Conservation (phyloP, 2,113 vertebrate genomes). For the Semnopithecus entellus region DNA sequence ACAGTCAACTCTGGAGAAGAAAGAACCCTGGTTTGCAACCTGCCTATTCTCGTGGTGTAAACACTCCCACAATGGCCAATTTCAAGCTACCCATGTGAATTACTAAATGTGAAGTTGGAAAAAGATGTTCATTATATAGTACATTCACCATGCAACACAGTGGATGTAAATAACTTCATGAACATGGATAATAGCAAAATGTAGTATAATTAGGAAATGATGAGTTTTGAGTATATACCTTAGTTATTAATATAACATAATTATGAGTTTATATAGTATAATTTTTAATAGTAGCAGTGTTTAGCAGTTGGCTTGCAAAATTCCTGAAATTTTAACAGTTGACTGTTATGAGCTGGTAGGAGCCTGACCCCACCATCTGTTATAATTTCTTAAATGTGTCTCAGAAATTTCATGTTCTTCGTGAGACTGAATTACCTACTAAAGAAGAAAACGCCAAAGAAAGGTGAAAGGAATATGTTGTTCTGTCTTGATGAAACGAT, state of each 20-base stretch:
- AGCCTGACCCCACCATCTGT: not conserved
- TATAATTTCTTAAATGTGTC: not conserved
- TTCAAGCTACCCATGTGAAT: too few species aligned
- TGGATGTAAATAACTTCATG: not conserved
- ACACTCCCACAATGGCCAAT: fast-evolving
- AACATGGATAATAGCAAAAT: not conserved
- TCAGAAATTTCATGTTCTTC: not conserved
- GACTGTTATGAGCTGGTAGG: not conserved
- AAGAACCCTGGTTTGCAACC: not conserved
- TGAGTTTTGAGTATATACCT: not conserved
- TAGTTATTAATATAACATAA: not conserved
- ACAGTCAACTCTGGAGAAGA: not conserved
- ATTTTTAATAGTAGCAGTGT: not conserved
- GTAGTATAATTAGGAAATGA: not conserved
- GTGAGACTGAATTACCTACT: not conserved
- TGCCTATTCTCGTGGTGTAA: not conserved
- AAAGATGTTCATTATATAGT: not conserved
- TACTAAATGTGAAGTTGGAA: too few species aligned
- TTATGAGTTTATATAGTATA: not conserved
- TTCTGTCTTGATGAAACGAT: not conserved
- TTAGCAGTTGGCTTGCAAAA: not conserved
- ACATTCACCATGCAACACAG: too few species aligned
- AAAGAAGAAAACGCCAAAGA: not conserved
- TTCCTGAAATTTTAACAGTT: not conserved
- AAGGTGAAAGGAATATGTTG: not conserved